Conservation (phyloP, 1,140 invertebrate genomes). For the Brachionus rotundiformis region DNA sequence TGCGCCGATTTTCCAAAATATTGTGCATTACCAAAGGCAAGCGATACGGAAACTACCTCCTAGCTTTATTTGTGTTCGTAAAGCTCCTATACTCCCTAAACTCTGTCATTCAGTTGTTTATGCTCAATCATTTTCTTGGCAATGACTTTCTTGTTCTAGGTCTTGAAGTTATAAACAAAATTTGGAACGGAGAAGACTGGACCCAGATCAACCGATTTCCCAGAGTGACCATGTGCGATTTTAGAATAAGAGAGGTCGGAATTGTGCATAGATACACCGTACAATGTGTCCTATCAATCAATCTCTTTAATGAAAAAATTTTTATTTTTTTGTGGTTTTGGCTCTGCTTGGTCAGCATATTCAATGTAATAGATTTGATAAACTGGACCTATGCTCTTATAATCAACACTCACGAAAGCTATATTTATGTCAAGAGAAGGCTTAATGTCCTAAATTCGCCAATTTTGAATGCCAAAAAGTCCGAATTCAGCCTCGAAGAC, state of each 20-base stretch:
- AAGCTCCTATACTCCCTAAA: constrained; percentile 66
- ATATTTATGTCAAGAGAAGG: constrained; percentile 19
- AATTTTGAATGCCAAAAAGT: neutral
- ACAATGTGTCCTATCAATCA: constrained; percentile 51
- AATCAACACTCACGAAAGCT: neutral
- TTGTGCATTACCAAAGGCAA: constrained; percentile 57
- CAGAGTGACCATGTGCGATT: constrained; percentile 67
- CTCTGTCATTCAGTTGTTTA: constrained; percentile 65
- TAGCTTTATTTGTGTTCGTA: constrained; percentile 65
- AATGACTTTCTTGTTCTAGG: constrained; percentile 66
- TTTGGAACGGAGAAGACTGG: constrained; percentile 63
- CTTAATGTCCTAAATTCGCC: constrained; percentile 15
- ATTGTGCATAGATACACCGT: constrained; percentile 56
- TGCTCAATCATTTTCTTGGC: constrained; percentile 66
- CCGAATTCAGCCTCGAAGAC: neutral
- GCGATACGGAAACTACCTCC: constrained; percentile 65
- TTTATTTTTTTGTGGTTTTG: constrained; percentile 52
- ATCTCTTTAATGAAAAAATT: constrained; percentile 55
- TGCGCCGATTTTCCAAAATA: constrained; percentile 14
- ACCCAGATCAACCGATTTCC: constrained; percentile 63
- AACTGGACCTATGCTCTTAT: constrained; percentile 30
- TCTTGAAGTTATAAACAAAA: constrained; percentile 62
- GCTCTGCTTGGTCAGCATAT: constrained; percentile 20
- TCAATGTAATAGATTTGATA: constrained; percentile 46
- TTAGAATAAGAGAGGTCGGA: constrained; percentile 65